Conservation (phyloP, 2,797 vertebrate genomes). For the Lagocephalus sceleratus region DNA sequence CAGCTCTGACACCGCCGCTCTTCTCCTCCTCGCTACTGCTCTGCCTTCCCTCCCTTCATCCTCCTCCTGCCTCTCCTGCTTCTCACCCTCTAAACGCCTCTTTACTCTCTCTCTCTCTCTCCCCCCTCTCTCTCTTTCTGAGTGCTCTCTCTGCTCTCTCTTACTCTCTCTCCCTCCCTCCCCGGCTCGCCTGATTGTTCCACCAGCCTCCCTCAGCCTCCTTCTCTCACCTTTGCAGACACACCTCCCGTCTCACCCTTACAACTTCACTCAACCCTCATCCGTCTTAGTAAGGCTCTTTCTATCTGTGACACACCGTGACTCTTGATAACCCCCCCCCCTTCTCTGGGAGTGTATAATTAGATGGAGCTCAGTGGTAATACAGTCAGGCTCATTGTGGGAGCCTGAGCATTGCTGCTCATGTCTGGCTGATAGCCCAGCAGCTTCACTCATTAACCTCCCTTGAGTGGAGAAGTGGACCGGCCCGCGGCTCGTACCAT, state of each 20-base stretch:
- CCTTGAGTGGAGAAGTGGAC: slow-evolving; percentile 73
- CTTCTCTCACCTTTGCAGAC: slow-evolving; percentile 32
- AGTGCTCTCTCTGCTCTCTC: slow-evolving; percentile 35
- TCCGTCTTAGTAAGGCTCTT: slow-evolving; percentile 28
- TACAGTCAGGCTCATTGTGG: slow-evolving; percentile 81
- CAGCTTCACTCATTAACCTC: slow-evolving; percentile 82
- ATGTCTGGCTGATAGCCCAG: slow-evolving; percentile 77
- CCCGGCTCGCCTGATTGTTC: slow-evolving; percentile 63
- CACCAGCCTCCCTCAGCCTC: slow-evolving; percentile 48
- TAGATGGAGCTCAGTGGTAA: slow-evolving; percentile 79
- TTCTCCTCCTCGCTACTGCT: slow-evolving; percentile 66
- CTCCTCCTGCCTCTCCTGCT: slow-evolving; percentile 69
- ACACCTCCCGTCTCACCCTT: slow-evolving; percentile 62
- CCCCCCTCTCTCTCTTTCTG: slow-evolving; percentile 25
- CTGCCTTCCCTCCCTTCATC: slow-evolving; percentile 68
- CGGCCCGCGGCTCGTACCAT: slow-evolving; percentile 61
- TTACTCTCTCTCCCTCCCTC: slow-evolving; percentile 42
- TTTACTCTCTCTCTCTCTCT: slow-evolving; percentile 60
- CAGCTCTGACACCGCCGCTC: slow-evolving; percentile 70
- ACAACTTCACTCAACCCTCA: slow-evolving; percentile 63
- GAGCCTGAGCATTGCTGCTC: slow-evolving; percentile 74
- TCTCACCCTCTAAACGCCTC: slow-evolving; percentile 74
- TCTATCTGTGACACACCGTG: slow-evolving; percentile 50
- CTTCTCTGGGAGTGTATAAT: slow-evolving; percentile 77
- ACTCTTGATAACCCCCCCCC: slow-evolving; percentile 52